Evolutionary conservation across 30 jellyfish, hydroid and myxozoan genomes (phyloP).

Genomic region (Aurelia sp.): DNA sequence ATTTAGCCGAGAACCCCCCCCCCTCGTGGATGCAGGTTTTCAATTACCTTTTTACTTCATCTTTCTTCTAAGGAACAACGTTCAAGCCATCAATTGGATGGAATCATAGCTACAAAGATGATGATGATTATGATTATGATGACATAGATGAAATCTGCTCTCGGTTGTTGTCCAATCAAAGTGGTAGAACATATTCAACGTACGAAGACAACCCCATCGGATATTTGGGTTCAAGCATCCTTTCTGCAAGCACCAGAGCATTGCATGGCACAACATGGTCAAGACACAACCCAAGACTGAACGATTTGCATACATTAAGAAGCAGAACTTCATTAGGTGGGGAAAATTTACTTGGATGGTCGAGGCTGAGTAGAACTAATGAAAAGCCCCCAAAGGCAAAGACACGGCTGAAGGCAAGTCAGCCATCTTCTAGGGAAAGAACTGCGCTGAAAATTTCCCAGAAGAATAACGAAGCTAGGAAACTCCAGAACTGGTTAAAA

Average conservation of each 20-base stretch:
- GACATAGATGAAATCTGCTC: not conserved
- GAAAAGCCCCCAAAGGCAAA: not conserved
- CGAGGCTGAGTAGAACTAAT: not conserved
- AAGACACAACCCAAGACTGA: not conserved
- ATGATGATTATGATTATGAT: no score
- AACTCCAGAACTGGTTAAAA: conserved; percentile 36
- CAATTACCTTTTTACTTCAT: no score
- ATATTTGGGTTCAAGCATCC: not conserved
- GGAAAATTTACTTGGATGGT: not conserved
- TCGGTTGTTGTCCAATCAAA: not conserved
- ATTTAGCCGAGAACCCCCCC: no score
- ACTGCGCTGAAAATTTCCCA: not conserved
- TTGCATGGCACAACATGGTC: not conserved
- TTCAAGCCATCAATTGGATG: no score
- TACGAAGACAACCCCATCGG: not conserved
- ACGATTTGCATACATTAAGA: not conserved
- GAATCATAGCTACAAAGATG: no score
- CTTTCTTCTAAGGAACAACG: no score
- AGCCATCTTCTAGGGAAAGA: not conserved
- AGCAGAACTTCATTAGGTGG: not conserved
- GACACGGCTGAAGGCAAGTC: not conserved
- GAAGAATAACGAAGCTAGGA: conserved; percentile 19
- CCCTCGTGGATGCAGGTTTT: no score
- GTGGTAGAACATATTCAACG: not conserved
- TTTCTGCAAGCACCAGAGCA: not conserved